Base-by-base conservation (phyloP, 2,888 invertebrate genomes). In the Thymelicus acteon region DNA sequence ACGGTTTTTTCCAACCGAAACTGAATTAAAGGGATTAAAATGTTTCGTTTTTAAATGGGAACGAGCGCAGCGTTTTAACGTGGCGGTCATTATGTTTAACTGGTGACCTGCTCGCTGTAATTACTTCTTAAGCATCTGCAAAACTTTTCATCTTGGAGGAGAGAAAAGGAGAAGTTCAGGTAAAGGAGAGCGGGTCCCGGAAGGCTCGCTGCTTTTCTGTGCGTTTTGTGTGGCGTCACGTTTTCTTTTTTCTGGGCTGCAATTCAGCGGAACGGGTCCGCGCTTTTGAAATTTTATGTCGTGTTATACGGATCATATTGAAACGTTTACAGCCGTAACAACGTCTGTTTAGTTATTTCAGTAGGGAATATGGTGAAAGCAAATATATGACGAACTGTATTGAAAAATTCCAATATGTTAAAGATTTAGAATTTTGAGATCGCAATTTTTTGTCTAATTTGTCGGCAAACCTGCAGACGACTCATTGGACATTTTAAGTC, bases 21-120 rank as follows among this genome's bases (percentile, higher is more conserved):
- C 75, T 73, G 77, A 77, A 77, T 78, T 77, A 77, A 77, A 77
- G 74, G 77, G 75, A 78, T 79, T 79, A 77, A 79, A 79, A 77
- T 77, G 75, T 78, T 76, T 75, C 77, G 74, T 71, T 74, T 74
- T 74, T 72, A 72, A 71, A 60, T 66, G 66, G 67, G 62, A 69
- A 70, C 67, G 74, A 75, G 75, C 72, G 19, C 24, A 12, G 44
- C 49, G 37, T 44, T 54, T 61, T 71, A 60, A 39, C 58, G 12
- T 67, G 44, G 49, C 54, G 54, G 61, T 47, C 71, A 57, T 71
- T 71, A 71, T 71, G 52, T 61, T 71, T 61, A 71, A 66, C 66
- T 71, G 60, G 70, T 66, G 66, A 71, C 71, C 71, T 67, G 60
- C 60, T 37, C 60, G 15, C 47, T 47, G 71, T 65, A 71, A 71